These are phyloP conservation scores for Pampus argenteus DNA, from an alignment of 2,797 vertebrate species.

Conservation along the genomic window DNA sequence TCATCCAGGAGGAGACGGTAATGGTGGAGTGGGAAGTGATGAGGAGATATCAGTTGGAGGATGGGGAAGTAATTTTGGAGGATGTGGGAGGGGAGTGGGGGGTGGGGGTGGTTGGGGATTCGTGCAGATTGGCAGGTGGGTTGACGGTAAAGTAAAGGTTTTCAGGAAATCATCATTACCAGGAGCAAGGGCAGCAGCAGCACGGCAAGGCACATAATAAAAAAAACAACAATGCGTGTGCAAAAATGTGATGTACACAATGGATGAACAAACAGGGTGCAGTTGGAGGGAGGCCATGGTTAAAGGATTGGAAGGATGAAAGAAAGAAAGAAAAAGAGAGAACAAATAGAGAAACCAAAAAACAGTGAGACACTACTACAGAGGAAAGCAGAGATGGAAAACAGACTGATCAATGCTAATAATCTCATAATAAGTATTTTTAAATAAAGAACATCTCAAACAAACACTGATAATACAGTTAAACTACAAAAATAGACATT, in stretches of 20 bases:
- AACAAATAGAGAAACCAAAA: constrained; percentile 62
- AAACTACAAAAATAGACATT: constrained; percentile 17
- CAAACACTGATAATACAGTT: constrained; percentile 20
- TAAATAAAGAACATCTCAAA: constrained; percentile 20
- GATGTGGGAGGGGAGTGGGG: neutral
- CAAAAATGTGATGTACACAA: constrained; percentile 32
- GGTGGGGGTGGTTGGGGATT: neutral
- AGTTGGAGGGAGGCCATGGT: constrained; percentile 52
- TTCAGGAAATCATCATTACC: constrained; percentile 35
- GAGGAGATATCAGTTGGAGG: constrained; percentile 21
- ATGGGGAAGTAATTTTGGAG: constrained; percentile 30
- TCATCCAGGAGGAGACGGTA: neutral
- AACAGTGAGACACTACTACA: constrained; percentile 56
- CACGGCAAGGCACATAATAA: constrained; percentile 5
- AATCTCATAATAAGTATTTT: constrained; percentile 13
- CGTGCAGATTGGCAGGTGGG: constrained; percentile 33
- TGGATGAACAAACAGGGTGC: constrained; percentile 50
- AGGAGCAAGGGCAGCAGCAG: constrained; percentile 29
- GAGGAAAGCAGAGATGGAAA: constrained; percentile 48
- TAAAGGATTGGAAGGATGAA: constrained; percentile 64
- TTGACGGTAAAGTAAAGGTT: constrained; percentile 40
- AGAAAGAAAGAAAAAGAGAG: constrained; percentile 52
- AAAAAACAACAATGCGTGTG: constrained; percentile 22
- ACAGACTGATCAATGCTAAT: constrained; percentile 35
- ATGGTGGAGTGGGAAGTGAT: constrained; percentile 29